Evolutionary conservation across 92 coral and sea anemone genomes (phyloP).

Genomic region (Parazoanthus swiftii): DNA sequence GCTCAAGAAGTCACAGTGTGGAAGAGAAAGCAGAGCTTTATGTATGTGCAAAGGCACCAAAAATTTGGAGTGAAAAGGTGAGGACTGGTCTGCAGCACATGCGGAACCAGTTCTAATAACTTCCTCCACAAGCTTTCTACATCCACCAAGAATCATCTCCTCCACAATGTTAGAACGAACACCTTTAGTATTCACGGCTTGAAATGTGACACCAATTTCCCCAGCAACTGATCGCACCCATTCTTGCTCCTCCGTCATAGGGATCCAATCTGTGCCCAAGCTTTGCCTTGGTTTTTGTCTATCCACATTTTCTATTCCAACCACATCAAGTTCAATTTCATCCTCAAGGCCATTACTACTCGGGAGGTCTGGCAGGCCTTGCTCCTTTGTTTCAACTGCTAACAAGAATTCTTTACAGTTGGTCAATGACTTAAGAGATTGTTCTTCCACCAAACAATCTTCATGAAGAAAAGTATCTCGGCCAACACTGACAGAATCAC

Average conservation of each 20-base stretch:
- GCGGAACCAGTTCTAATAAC: constrained; percentile 79
- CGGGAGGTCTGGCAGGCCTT: neutral
- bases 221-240: constrained; percentile 83
- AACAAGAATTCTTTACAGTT: constrained; percentile 22
- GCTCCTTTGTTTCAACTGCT: neutral
- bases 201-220: constrained; percentile 69
- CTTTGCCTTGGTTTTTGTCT: constrained; percentile 33
- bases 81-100: constrained; percentile 55
- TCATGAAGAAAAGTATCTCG: constrained; percentile 15
- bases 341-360: neutral
- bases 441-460: constrained; percentile 37
- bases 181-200: constrained; percentile 63
- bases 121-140: constrained; percentile 68
- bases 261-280: constrained; percentile 45
- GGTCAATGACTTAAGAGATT: constrained; percentile 26
- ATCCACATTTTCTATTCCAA: constrained; percentile 8
- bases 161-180: constrained; percentile 68
- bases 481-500: constrained; percentile 2
- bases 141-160: constrained; percentile 60
- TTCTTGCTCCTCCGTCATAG: constrained; percentile 66
- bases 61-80: constrained; percentile 60
- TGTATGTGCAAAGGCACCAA: constrained; percentile 76
- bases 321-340: constrained; percentile 33
- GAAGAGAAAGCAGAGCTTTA: constrained; percentile 66
- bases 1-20: constrained; percentile 79